Base-by-base conservation (phyloP, 2,113 vertebrate genomes). In the Sturnira hondurensis region DNA sequence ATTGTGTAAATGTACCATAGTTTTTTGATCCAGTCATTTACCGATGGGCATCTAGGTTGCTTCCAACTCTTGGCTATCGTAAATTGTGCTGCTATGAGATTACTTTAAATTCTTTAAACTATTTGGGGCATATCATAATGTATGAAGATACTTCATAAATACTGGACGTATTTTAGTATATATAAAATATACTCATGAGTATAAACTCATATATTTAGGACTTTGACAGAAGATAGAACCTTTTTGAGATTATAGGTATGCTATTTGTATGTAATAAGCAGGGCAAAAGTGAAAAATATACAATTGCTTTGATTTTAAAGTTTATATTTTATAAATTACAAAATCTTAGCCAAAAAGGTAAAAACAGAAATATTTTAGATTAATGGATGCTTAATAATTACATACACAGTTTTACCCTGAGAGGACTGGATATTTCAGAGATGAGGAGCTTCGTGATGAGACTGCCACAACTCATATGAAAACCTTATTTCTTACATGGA, bases 61-160 rank as follows among this genome's bases (percentile, higher is more conserved):
- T n/a, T n/a, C n/a, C n/a, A n/a, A n/a, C n/a, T n/a, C n/a, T n/a
- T n/a, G n/a, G n/a, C n/a, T n/a, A n/a, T n/a, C n/a, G n/a, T n/a
- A n/a, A n/a, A n/a, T n/a, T n/a, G n/a, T n/a, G n/a, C n/a, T n/a
- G n/a, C n/a, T n/a, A n/a, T n/a, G n/a, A 89, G 14, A 15, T 54
- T 71, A 54, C 15, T 41, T 86, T 80, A 84, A 71, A n/a, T 17
- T 33, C 74, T 82, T 96, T 54, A 80, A n/a, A 95, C 91, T 86
- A 93, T 52, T 52, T 26, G 68, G 2, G 1, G 9, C 1, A 74
- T 82, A 84, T 82, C 19, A 77, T 78, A 92, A 2, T 50, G 2
- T 85, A 50, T 56, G 14, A 92, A 86, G 43, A 61, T 88, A 61
- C 56, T 80, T 41, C 43, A 73, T 94, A 80, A 85, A 58, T 22